Base-by-base conservation (phyloP, 2,113 vertebrate genomes). In the Lepus europaeus region DNA sequence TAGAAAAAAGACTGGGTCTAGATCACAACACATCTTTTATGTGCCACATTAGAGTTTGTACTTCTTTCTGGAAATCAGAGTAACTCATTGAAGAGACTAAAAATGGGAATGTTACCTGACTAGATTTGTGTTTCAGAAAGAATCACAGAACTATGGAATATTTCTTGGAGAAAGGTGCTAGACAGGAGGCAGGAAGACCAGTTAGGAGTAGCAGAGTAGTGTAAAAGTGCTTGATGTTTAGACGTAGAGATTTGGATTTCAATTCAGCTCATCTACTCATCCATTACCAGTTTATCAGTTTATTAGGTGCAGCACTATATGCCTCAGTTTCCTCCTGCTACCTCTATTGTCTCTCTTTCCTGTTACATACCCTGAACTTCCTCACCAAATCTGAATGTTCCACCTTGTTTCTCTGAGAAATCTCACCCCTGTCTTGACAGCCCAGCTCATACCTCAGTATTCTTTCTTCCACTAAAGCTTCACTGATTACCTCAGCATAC, bases 131-230 rank as follows among this genome's bases (percentile, higher is more conserved):
- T 85, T 92, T 88, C 68, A 88, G 78, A 80, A 82, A 64, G 73
- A 85, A 88, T 81, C 27, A 39, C 66, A 89, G 61, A 83, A 45
- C 20, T 73, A 2, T 72, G 64, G 23, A 95, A 64, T 79, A 81
- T 91, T 89, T 94, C 64, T 81, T 90, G n/a, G 78, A 94, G 77
- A 95, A 22, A n/a, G 14, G 12, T 91, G 66, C 45, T 33, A 53
- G 63, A 14, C 73, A 72, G 53, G 61, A 90, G 53, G 53, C 56
- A 74, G 53, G 25, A 91, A 89, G 88, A 51, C 16, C 39, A 39
- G 4, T 86, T 61, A 64, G 68, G 45, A 91, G 63, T 16, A 83
- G 29, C 61, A 56, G 36, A 88, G 13, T 81, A 31, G 53, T 12
- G 2, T 19, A 45, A 66, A 74, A 64, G 80, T 89, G 56, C 29